Base-by-base conservation (phyloP, 2,113 vertebrate genomes). In the Dendropsophus ebraccatus region DNA sequence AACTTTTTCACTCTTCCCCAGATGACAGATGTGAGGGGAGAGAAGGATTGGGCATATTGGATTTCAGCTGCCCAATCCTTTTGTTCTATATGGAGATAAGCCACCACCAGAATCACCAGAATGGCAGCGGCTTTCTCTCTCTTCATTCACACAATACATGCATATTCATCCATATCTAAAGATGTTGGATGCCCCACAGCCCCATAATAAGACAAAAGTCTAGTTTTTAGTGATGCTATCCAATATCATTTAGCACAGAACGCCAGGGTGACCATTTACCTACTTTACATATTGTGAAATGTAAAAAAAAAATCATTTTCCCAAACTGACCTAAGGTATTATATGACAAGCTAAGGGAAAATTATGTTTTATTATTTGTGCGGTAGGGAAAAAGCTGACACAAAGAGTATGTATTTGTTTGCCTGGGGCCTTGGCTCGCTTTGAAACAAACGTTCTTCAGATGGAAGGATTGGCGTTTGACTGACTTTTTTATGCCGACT, bases 381-480 rank as follows among this genome's bases (percentile, higher is more conserved):
- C 37, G 54, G 62, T 73, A 54, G 21, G 41, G 25, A 88, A 4
- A 70, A 88, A 89, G 49, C 17, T 5, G 88, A 90, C 88, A 87
- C 88, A 91, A 84, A 87, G 91, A 92, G 74, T 88, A 88, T 58
- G 90, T 88, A 87, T 87, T 56, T 90, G 91, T 80, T 89, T 89
- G 91, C 93, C 91, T 47, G 78, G 52, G 91, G 92, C 87, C 84
- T 92, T 93, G 94, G 92, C 93, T 92, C 75, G 8, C 5, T 91
- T 89, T 94, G 90, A 94, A 94, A 94, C 87, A 25, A 89, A 92
- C 86, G 72, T 91, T 93, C 30, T 92, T 90, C 89, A 92, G 93
- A 93, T 88, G 89, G 89, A 91, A 87, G 90, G 92, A 91, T 90
- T 92, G 92, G 90, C 90, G 90, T 93, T 93, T 91, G 87, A 91